These are phyloP conservation scores for Atta cephalotes DNA, from an alignment of 1,140 invertebrate genomes.

Conservation along the genomic window DNA sequence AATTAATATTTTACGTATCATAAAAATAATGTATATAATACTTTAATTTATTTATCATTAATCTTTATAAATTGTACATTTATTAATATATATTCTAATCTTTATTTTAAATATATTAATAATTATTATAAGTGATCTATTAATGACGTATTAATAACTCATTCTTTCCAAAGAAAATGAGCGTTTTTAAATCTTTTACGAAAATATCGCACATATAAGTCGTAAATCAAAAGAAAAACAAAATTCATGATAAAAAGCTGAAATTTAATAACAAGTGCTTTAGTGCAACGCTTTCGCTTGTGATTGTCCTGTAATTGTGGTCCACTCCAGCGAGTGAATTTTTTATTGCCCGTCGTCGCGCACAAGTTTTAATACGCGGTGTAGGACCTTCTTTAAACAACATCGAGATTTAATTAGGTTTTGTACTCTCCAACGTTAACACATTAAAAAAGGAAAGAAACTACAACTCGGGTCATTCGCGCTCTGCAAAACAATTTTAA, in stretches of 20 bases:
- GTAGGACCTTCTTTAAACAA: slow-evolving; percentile 34
- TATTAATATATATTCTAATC: too few relatives aligned
- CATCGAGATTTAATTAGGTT: slow-evolving; percentile 55
- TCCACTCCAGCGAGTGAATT: slow-evolving; percentile 43
- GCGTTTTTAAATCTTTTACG: background rate
- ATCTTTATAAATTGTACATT: too few relatives aligned
- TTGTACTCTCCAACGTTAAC: slow-evolving; percentile 7
- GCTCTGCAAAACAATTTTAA: slow-evolving; percentile 10
- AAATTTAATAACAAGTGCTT: slow-evolving; percentile 52
- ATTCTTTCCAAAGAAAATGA: background rate
- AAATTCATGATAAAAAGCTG: slow-evolving; percentile 22
- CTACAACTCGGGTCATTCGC: background rate
- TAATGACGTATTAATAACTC: background rate
- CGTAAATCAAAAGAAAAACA: background rate
- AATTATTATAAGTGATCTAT: background rate
- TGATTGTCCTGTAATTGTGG: slow-evolving; percentile 52
- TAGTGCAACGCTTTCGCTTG: slow-evolving; percentile 34
- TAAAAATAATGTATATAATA: too few relatives aligned
- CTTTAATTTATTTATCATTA: too few relatives aligned
- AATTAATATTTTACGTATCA: too few relatives aligned
- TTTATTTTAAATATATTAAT: background rate
- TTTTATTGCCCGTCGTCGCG: slow-evolving; percentile 16
- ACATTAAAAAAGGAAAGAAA: background rate
- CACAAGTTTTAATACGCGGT: slow-evolving; percentile 21
- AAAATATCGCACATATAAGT: background rate